phyloP scores from a whole-genome alignment of 2,113 vertebrate species.

The Zosterops japonicus region DNA sequence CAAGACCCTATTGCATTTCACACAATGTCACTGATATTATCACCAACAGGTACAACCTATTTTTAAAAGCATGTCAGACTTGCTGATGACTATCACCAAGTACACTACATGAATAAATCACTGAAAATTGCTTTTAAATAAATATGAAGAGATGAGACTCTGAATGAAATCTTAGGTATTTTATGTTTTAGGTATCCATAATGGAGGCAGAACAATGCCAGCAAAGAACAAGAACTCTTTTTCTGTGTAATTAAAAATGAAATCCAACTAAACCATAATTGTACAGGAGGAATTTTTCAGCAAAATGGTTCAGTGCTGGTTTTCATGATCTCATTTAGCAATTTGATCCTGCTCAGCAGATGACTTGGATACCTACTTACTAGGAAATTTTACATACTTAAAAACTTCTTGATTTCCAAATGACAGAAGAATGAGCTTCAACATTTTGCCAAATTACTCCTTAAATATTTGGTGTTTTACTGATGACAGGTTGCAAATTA shows the following conservation, averaged over 20 bases:
- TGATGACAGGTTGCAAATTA: conserved; percentile 1
- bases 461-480: background rate
- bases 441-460: background rate
- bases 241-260: background rate
- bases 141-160: background rate
- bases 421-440: background rate
- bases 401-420: background rate
- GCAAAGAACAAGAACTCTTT: background rate
- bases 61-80: background rate
- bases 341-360: background rate
- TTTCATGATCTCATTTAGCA: background rate
- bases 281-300: background rate
- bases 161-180: background rate
- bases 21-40: background rate
- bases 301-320: background rate
- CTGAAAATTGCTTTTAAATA: background rate
- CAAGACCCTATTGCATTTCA: background rate
- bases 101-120: background rate
- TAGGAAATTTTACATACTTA: background rate
- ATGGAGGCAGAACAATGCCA: background rate
- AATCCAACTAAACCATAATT: background rate
- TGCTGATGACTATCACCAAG: background rate
- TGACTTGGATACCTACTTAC: background rate
- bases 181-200: background rate
- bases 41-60: background rate